Evolutionary conservation across 2,888 invertebrate species (phyloP), one percentile per base, ranked within the genome.

Genomic region (Sphinx pinastri): DNA sequence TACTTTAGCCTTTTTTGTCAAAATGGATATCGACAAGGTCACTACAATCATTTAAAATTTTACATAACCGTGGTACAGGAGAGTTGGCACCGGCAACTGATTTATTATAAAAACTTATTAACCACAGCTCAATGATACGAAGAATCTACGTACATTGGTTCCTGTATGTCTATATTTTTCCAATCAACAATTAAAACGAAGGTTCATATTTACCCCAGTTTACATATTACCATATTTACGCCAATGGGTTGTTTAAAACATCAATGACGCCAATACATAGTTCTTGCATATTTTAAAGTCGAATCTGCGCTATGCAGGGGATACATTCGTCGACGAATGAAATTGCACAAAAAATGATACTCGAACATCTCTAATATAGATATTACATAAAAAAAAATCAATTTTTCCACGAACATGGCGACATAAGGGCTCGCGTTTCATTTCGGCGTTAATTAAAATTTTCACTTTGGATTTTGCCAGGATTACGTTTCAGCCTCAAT

Each of bases 391-490:
- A 63, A 63, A 31, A 14, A 31, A 63, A 47, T 49, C 16, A 16
- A 63, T 63, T 49, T 49, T 63, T 25, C 55, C 63, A 47, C 60
- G 60, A 60, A 60, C 19, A n/a, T 12, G 47, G 49, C 19, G 19
- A 47, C 63, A 63, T 19, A 49, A 49, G 49, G 63, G 7, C 49
- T 49, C 49, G 47, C 58, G 14, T 63, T 49, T 49, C 63, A 67
- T 82, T 83, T 79, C 71, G 60, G 60, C 78, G 83, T 87, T 87
- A 88, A 88, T 88, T 88, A 87, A 88, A 86, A 81, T 81, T 80
- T 84, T 83, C 81, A 77, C 78, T 72, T 80, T 76, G 81, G 77
- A 79, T 80, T 76, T 73, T 73, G 68, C 67, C 70, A 68, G 83
- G 79, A 83, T 85, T 80, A 82, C 77, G 79, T 73, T 73, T 74